Evolutionary conservation across 2,888 invertebrate genomes (phyloP).

Genomic region (Chromoteleia sp.): DNA sequence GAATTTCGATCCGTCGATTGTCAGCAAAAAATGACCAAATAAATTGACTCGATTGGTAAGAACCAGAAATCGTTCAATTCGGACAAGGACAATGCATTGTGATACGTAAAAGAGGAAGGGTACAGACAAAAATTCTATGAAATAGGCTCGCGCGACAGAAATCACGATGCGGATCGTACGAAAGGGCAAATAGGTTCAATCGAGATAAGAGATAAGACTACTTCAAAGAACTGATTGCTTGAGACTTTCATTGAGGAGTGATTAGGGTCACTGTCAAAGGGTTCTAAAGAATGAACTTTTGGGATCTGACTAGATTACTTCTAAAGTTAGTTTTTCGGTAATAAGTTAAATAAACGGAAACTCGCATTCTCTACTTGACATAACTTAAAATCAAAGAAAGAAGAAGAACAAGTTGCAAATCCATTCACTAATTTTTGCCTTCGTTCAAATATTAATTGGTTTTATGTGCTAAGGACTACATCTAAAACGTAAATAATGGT

Average conservation of each 20-base stretch:
- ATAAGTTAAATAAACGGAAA: neutral
- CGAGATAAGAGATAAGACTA: conserved; percentile 39
- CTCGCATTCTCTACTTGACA: neutral
- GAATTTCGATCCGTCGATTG: neutral
- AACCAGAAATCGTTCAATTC: conserved; percentile 29
- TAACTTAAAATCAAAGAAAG: neutral
- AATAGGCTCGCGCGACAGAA: conserved; percentile 25
- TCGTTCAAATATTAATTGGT: neutral
- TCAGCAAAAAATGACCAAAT: conserved; percentile 35
- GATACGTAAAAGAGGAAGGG: conserved; percentile 10
- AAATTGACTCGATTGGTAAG: conserved; percentile 2
- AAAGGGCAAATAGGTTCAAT: conserved; percentile 28
- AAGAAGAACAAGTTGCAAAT: neutral
- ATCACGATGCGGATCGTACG: conserved; percentile 47
- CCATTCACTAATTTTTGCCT: neutral
- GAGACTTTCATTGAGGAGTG: conserved; percentile 2
- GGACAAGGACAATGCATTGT: conserved; percentile 9
- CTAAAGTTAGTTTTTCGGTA: conserved; percentile 1
- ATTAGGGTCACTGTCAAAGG: conserved; percentile 8
- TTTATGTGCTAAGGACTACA: neutral
- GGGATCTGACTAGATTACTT: neutral
- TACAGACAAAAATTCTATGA: conserved; percentile 21
- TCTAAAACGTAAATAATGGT: neutral
- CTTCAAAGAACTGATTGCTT: conserved; percentile 23
- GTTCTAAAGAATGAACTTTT: conserved; percentile 9